phyloP scores from a whole-genome alignment of 2,113 vertebrate genomes.

The Peromyscus maniculatus region DNA sequence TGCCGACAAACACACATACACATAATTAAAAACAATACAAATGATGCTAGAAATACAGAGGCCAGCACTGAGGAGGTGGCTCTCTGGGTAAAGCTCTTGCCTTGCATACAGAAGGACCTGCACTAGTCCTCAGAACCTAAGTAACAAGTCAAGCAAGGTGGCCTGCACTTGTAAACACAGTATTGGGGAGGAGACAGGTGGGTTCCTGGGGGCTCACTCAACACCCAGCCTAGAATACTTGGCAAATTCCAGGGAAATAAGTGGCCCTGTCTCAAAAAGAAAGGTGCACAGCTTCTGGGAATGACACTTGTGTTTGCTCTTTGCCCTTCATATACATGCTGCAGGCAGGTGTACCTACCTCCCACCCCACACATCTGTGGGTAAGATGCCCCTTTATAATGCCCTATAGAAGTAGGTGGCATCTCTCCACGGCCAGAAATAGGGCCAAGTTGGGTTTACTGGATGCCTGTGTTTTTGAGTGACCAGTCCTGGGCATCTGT shows the following conservation, averaged over 20 bases:
- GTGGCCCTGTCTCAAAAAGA: neutral
- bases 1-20: neutral
- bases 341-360: neutral
- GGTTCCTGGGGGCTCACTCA: neutral
- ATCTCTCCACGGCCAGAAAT: neutral
- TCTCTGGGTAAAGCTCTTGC: neutral
- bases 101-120: neutral
- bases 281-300: neutral
- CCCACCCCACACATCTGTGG: neutral
- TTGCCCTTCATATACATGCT: neutral
- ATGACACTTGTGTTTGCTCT: neutral
- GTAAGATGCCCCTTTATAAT: too few relatives aligned
- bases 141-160: neutral
- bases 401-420: fast-evolving
- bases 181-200: neutral
- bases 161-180: neutral
- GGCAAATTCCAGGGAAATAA: neutral
- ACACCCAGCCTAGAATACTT: neutral
- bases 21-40: neutral
- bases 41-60: neutral
- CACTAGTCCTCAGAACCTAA: neutral
- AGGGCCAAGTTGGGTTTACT: neutral
- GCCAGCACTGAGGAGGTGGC: neutral
- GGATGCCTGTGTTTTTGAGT: neutral
- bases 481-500: too few relatives aligned